These are phyloP conservation scores for Strix uralensis DNA, from an alignment of 2,113 vertebrate species.

Conservation along the genomic window DNA sequence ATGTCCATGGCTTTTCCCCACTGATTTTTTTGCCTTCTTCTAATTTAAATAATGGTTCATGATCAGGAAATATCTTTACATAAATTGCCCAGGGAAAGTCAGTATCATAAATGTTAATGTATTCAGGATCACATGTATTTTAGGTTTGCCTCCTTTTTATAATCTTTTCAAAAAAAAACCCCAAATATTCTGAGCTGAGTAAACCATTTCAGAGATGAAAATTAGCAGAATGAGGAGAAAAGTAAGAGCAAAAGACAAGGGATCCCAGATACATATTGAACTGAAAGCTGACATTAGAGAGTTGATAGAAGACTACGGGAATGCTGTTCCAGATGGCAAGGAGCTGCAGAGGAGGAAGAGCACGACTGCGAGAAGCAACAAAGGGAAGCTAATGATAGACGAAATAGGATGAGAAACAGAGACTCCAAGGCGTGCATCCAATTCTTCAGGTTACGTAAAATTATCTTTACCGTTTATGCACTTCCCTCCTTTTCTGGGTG, in stretches of 20 bases:
- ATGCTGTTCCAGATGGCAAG: neutral
- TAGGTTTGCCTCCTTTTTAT: neutral
- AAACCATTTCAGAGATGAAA: neutral
- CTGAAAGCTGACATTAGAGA: neutral
- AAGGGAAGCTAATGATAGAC: neutral
- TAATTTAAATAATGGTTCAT: neutral
- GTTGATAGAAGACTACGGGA: neutral
- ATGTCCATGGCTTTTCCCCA: neutral
- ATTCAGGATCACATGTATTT: neutral
- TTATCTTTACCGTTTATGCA: neutral
- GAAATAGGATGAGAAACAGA: neutral
- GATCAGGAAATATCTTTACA: neutral
- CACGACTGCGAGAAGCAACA: rapidly evolving
- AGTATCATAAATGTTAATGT: neutral
- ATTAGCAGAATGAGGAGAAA: neutral
- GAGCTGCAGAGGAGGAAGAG: slow-evolving; percentile 7
- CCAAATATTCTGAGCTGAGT: neutral
- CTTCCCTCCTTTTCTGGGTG: neutral
- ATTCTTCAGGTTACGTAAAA: neutral
- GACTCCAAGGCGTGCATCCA: neutral
- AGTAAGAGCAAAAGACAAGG: neutral
- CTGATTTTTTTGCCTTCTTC: neutral
- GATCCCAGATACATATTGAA: neutral
- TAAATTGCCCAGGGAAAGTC: neutral
- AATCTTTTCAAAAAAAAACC: neutral